Base-by-base conservation (phyloP, 2,888 invertebrate genomes). In the Drosophila colorata region DNA sequence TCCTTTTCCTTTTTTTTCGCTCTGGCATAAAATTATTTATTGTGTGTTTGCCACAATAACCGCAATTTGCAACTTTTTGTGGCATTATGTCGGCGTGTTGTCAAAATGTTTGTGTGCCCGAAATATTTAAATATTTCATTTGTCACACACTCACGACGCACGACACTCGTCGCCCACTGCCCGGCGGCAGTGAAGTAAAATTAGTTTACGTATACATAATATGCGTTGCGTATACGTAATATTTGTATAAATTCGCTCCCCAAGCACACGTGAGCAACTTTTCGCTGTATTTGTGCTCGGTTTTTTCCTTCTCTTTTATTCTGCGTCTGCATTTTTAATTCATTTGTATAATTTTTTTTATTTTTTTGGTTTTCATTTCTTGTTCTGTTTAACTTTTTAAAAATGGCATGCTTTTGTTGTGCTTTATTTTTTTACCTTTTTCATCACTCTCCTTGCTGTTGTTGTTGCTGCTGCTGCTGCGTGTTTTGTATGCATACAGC, bases 21-120 rank as follows among this genome's bases (percentile, higher is more conserved):
- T 49, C 20, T 25, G 51, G 69, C 61, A 58, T 77, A 70, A 85
- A 66, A 72, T 86, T 75, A 65, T 79, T 80, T 82, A 66, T 72
- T 70, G 71, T 81, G 74, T 68, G 71, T 70, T 65, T 51, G 66
- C 87, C 88, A 88, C 88, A 85, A 88, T 84, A 81, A 87, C 85
- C 87, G 78, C 85, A 88, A 85, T 84, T 85, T 85, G 85, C 75
- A 88, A 85, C 88, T 84, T 88, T 88, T 80, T 88, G 85, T 76
- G 81, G 87, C 84, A 74, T 73, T 85, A 70, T 86, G 88, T 83
- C 84, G 87, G 76, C 80, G 87, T 72, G 86, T 86, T 74, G 88
- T 83, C 86, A 85, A 79, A 83, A 87, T 85, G 74, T 85, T 88
- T 88, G 84, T 74, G 68, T 66, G 75, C 66, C 81, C 69, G 61